These are phyloP conservation scores for Scaeva pyrastri DNA, from an alignment of 2,888 invertebrate genomes.

Conservation along the genomic window DNA sequence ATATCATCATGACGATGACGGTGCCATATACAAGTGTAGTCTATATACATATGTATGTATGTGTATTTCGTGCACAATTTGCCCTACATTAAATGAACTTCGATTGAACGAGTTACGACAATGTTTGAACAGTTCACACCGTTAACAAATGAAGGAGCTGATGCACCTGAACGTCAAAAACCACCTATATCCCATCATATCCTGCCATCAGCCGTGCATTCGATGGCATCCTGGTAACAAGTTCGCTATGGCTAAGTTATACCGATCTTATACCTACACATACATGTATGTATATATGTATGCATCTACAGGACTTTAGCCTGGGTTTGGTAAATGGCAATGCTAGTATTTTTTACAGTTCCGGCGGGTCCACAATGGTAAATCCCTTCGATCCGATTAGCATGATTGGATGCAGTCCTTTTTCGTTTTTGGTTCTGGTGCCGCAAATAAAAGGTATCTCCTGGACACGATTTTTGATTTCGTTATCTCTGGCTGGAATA, in stretches of 20 bases:
- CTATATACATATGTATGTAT: neutral
- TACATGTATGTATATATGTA: no score
- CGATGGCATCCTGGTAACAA: neutral
- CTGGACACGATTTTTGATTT: slow-evolving; percentile 52
- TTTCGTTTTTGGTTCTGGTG: slow-evolving; percentile 18
- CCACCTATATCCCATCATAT: neutral
- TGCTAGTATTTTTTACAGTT: slow-evolving; percentile 19
- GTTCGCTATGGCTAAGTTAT: neutral
- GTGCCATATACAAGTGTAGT: neutral
- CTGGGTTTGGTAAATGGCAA: slow-evolving; percentile 1
- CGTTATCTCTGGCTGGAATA: slow-evolving; percentile 38
- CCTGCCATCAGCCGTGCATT: neutral
- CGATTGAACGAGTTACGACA: slow-evolving; percentile 66
- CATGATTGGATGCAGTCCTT: slow-evolving; percentile 60
- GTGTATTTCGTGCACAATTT: slow-evolving; percentile 61
- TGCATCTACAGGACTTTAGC: no score
- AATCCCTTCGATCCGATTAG: slow-evolving; percentile 71
- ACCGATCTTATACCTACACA: no score
- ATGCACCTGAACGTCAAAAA: slow-evolving; percentile 16
- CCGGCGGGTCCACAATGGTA: slow-evolving; percentile 22
- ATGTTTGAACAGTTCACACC: slow-evolving; percentile 72
- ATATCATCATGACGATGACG: no score
- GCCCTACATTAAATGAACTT: slow-evolving; percentile 71
- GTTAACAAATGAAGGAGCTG: slow-evolving; percentile 64
- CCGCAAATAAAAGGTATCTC: slow-evolving; percentile 33